Conservation (phyloP, 2,113 vertebrate genomes). For the Cyanocitta stelleri region DNA sequence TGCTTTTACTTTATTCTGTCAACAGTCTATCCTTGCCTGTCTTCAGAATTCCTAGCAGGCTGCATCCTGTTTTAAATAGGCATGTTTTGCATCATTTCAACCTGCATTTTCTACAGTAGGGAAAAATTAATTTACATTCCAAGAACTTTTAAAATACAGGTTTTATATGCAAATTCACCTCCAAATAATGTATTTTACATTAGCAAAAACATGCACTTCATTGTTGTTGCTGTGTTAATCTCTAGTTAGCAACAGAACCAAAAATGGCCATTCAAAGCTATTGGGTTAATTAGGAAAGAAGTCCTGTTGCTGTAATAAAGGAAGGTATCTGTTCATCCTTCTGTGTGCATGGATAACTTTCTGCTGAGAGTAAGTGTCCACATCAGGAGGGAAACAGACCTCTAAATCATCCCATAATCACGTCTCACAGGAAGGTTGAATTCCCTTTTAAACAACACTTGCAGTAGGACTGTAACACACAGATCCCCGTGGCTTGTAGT, state of each 20-base stretch:
- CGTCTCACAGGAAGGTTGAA: neutral
- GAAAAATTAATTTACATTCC: slow-evolving; percentile 5
- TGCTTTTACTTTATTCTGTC: slow-evolving; percentile 19
- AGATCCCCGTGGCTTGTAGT: neutral
- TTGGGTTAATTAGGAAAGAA: neutral
- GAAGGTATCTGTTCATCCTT: neutral
- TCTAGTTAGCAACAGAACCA: neutral
- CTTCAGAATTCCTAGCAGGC: neutral
- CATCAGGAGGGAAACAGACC: neutral
- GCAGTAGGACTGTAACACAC: neutral
- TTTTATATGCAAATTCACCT: neutral
- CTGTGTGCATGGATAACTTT: neutral
- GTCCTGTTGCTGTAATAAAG: neutral
- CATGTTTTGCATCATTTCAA: neutral
- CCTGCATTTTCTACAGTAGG: neutral
- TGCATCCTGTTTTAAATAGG: neutral
- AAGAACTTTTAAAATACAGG: neutral
- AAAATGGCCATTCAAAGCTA: neutral
- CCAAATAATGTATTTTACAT: neutral
- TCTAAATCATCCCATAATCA: neutral
- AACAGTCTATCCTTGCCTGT: neutral
- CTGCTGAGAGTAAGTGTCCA: neutral
- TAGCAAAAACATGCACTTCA: neutral
- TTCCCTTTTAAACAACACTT: slow-evolving; percentile 49
- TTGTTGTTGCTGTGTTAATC: neutral